These are phyloP conservation scores for Alligator mississippiensis DNA, from an alignment of 2,113 vertebrate species.

Conservation along the genomic window DNA sequence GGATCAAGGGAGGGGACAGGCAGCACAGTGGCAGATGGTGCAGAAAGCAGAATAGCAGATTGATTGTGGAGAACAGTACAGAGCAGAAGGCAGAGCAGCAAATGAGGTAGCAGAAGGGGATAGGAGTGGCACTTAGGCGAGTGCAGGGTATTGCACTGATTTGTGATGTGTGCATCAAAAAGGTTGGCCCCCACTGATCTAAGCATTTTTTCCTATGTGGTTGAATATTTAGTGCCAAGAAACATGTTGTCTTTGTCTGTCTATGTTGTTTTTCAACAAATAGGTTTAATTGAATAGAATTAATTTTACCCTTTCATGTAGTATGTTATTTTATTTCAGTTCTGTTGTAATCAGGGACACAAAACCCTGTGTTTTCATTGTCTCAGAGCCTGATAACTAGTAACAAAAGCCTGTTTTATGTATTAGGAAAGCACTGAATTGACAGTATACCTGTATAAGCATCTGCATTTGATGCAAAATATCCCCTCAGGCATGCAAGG, in stretches of 20 bases:
- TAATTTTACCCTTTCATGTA: background rate
- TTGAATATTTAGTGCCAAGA: background rate
- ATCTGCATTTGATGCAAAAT: background rate
- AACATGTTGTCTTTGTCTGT: accelerated
- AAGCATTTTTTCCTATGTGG: background rate
- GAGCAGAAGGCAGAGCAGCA: no score
- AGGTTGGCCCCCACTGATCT: background rate
- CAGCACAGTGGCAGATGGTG: no score
- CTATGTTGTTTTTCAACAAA: background rate
- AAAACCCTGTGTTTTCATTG: background rate
- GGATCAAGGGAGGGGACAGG: no score
- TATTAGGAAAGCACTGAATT: background rate
- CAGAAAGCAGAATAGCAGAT: no score
- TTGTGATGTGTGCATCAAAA: no score
- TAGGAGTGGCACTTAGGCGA: no score
- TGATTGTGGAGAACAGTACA: no score
- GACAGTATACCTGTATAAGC: background rate
- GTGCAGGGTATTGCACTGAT: no score
- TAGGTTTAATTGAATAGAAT: background rate
- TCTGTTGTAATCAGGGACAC: no score
- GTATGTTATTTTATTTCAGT: background rate
- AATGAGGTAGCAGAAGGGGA: no score
- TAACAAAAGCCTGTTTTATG: background rate
- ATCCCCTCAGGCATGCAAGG: background rate
- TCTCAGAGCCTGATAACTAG: background rate